A percentile compares a stretch with the other conserved stretches of the same genome.
These are phyloP conservation scores for Hecatera dysodea DNA, from an alignment of 2,888 invertebrate species.

Conservation along the genomic window DNA sequence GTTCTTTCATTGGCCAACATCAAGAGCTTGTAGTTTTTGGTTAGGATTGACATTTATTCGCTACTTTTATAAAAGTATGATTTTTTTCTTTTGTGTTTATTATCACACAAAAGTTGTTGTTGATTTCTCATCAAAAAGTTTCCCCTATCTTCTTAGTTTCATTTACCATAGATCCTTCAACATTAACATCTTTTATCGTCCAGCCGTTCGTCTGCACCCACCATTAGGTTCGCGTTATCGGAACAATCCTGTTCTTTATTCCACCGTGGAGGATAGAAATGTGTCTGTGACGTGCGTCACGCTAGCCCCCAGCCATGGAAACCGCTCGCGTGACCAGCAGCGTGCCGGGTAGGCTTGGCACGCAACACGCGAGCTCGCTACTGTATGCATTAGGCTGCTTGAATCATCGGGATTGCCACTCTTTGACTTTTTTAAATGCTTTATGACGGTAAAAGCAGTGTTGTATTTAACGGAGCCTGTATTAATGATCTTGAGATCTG, in stretches of 20 bases:
- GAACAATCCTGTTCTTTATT: constrained; percentile 64
- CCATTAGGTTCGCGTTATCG: constrained; percentile 61
- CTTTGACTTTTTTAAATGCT: constrained; percentile 21
- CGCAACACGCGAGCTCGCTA: constrained; percentile 61
- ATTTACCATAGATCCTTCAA: neutral
- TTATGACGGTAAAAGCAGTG: neutral
- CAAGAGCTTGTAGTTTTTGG: neutral
- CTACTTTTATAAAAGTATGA: neutral
- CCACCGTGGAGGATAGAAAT: constrained; percentile 72
- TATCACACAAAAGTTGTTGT: neutral
- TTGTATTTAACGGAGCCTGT: neutral
- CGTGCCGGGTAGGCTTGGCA: constrained; percentile 56
- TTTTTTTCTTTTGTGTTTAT: constrained; percentile 1
- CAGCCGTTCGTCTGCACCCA: constrained; percentile 45
- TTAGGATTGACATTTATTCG: neutral
- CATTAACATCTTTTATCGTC: constrained; percentile 8
- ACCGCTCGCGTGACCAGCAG: constrained; percentile 65
- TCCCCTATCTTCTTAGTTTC: neutral
- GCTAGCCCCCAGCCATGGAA: constrained; percentile 68
- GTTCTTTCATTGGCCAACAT: neutral
- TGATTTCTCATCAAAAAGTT: neutral
- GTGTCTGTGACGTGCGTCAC: constrained; percentile 78
- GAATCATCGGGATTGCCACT: constrained; percentile 62
- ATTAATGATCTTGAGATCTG: neutral
- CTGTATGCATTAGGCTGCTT: constrained; percentile 49